Evolutionary conservation across 2,113 vertebrate genomes (phyloP).

Genomic region (Gobius niger): DNA sequence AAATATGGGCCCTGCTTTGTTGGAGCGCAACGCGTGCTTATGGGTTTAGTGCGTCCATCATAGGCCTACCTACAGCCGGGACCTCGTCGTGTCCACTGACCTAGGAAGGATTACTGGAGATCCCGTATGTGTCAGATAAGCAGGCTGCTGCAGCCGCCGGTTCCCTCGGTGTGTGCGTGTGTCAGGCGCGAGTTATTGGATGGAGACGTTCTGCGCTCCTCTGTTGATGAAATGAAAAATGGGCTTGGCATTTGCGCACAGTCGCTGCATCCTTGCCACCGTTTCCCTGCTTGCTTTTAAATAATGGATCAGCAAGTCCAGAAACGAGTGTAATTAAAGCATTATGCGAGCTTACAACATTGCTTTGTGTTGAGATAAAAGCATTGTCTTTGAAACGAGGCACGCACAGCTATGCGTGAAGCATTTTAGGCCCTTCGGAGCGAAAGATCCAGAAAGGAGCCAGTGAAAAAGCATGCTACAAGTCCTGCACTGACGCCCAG

Average conservation of each 20-base stretch:
- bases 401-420: constrained; percentile 3
- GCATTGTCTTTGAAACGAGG: not conserved
- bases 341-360: no score
- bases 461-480: not conserved
- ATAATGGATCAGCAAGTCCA: constrained; percentile 1
- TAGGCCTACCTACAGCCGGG: constrained; percentile 20
- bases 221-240: constrained; percentile 50
- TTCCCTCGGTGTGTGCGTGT: constrained; percentile 2
- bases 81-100: constrained; percentile 40
- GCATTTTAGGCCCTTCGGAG: constrained; percentile 25
- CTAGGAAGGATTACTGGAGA: constrained; percentile 51
- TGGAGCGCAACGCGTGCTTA: not conserved
- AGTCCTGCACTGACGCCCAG: constrained; percentile 5
- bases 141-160: constrained; percentile 28
- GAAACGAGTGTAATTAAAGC: not conserved
- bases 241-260: constrained; percentile 70
- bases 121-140: constrained; percentile 58
- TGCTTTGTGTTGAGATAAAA: not conserved
- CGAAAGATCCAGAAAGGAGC: constrained; percentile 64
- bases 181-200: not conserved
- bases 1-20: constrained; percentile 13
- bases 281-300: not conserved
- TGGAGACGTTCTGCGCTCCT: constrained; percentile 4
- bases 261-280: constrained; percentile 28
- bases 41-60: constrained; percentile 13